Percentiles rank a stretch among this genome's conserved stretches.
Conservation (phyloP, 2,113 vertebrate genomes). For the Marmota monax region DNA sequence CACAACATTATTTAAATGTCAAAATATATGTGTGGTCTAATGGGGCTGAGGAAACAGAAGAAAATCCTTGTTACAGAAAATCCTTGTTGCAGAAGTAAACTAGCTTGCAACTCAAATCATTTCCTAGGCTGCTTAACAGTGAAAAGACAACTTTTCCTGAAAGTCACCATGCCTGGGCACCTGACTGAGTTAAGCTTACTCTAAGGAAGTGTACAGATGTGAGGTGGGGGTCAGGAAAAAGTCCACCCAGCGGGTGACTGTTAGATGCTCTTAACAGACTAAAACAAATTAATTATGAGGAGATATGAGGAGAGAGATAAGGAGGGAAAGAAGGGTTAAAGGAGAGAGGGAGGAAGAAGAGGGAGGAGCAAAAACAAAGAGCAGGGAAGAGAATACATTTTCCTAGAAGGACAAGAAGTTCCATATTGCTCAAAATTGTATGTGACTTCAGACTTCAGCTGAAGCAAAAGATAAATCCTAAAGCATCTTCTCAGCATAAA, state of each 20-base stretch:
- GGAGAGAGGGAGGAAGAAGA: too few species aligned
- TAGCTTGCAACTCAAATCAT: neutral
- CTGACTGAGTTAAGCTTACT: neutral
- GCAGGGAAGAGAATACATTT: neutral
- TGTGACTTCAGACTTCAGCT: neutral
- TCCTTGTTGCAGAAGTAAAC: neutral
- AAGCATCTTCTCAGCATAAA: neutral
- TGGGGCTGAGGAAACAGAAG: neutral
- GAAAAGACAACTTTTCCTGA: neutral
- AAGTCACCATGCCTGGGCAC: neutral
- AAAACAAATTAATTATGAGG: neutral
- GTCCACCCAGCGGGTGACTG: neutral
- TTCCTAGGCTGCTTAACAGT: neutral
- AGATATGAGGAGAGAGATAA: neutral
- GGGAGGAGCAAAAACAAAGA: neutral
- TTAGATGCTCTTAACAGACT: neutral
- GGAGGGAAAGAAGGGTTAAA: neutral
- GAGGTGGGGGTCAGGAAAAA: neutral
- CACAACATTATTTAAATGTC: constrained; percentile 62
- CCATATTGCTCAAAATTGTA: neutral
- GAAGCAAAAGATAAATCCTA: neutral
- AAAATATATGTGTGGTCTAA: constrained; percentile 40
- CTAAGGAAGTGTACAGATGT: neutral
- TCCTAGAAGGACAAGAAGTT: neutral
- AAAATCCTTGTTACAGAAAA: constrained; percentile 32